phyloP scores from a whole-genome alignment of 2,888 invertebrate species.

The Mechanitis mazaeus region DNA sequence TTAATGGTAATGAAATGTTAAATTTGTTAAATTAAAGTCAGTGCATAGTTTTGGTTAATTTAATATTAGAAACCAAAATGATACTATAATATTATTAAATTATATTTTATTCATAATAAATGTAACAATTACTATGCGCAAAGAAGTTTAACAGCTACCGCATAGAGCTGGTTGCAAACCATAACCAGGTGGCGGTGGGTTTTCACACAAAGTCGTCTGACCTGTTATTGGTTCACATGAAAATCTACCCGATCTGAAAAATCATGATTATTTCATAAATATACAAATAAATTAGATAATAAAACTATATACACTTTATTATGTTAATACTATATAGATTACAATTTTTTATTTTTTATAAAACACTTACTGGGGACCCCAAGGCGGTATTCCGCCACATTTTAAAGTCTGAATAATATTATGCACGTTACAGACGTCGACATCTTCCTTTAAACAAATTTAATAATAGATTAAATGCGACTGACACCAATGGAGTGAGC shows the following conservation, averaged over 20 bases:
- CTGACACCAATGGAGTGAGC: too few species aligned
- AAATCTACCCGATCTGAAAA: slow-evolving; percentile 53
- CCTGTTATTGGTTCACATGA: slow-evolving; percentile 50
- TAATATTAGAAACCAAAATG: too few species aligned
- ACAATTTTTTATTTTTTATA: not conserved
- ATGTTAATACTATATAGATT: not conserved
- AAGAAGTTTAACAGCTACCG: not conserved
- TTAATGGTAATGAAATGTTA: too few species aligned
- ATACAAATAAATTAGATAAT: too few species aligned
- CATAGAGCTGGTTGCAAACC: slow-evolving; percentile 41
- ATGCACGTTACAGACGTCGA: slow-evolving; percentile 49
- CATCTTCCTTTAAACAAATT: slow-evolving; percentile 49
- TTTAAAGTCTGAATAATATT: slow-evolving; percentile 54
- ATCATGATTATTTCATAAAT: not conserved
- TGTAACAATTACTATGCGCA: too few species aligned
- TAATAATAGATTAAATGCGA: slow-evolving; percentile 9
- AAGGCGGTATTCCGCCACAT: slow-evolving; percentile 51
- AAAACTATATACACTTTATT: too few species aligned
- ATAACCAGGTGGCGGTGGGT: slow-evolving; percentile 49
- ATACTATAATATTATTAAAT: too few species aligned
- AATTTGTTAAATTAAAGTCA: too few species aligned
- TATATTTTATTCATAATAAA: too few species aligned
- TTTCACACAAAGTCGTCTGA: slow-evolving; percentile 37
- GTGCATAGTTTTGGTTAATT: too few species aligned
- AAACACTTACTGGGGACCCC: slow-evolving; percentile 58